These are phyloP conservation scores for Petrocephalus zakoni DNA, from an alignment of 2,113 vertebrate genomes.

Conservation along the genomic window DNA sequence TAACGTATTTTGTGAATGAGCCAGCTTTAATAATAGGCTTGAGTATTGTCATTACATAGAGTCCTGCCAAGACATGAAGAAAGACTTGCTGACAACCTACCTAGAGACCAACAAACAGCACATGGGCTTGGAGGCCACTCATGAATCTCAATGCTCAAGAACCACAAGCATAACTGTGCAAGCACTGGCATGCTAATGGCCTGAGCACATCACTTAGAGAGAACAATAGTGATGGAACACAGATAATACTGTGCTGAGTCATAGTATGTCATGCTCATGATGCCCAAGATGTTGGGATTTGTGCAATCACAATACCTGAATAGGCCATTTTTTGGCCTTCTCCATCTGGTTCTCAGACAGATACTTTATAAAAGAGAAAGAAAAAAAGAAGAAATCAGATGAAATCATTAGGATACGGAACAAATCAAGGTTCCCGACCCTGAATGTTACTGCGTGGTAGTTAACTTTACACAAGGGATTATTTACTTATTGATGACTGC, in stretches of 20 bases:
- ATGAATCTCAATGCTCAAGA: constrained; percentile 41
- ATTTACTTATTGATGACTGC: constrained; percentile 20
- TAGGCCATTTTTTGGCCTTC: neutral
- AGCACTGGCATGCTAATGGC: constrained; percentile 41
- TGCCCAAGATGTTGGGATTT: neutral
- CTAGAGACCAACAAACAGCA: constrained; percentile 60
- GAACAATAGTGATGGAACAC: neutral
- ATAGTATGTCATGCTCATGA: neutral
- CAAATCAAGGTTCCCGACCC: neutral
- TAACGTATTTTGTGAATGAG: neutral
- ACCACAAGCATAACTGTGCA: constrained; percentile 60
- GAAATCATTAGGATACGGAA: neutral
- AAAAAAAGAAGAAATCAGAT: neutral
- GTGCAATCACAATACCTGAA: neutral
- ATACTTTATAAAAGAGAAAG: neutral
- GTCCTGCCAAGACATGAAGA: constrained; percentile 66
- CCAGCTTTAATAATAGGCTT: neutral
- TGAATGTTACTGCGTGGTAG: neutral
- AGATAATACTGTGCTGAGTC: neutral
- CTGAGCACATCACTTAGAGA: neutral
- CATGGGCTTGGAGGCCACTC: constrained; percentile 45
- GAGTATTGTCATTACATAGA: constrained; percentile 51
- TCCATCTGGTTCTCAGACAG: neutral
- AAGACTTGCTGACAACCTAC: constrained; percentile 70
- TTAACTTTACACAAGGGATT: constrained; percentile 8